Base-by-base conservation (phyloP, 2,888 invertebrate genomes). In the Adelphocoris suturalis region DNA sequence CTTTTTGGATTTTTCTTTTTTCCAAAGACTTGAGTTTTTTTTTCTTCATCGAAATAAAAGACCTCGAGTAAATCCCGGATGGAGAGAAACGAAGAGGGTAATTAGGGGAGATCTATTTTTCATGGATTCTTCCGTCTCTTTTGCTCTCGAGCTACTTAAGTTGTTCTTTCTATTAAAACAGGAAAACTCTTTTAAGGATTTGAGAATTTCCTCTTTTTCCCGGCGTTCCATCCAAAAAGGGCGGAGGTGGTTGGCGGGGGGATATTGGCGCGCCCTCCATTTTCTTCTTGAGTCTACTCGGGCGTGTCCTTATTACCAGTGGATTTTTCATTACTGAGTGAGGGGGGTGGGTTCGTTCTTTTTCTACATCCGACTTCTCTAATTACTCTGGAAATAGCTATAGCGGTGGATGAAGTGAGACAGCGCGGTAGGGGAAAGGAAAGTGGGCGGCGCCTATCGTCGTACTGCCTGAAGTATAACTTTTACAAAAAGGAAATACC, bases 81-180 rank as follows among this genome's bases (percentile, higher is more conserved):
- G 68, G 19, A 68, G 68, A 19, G 23, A 68, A 68, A 68, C 68
- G 68, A 68, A 68, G 68, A 68, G 37, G 78, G 88, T 76, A 88
- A 88, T 88, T 88, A 88, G 88, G 78, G 55, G 78, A 88, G 88
- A 76, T 88, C 88, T 88, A 88, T 88, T 88, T 88, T 88, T 88
- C 88, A 88, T 88, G 88, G 88, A 80, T 88, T 52, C 80, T 27
- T 12, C 68, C 68, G 68, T 68, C 68, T 68, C 68, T 88, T 88
- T 76, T 52, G 68, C 76, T 88, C 61, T 52, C 13, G 85, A 85
- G 85, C 85, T 85, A 85, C 85, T 85, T 85, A 85, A 85, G 85
- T 61, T 85, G 85, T 57, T 85, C 85, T 85, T 85, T 85, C 85
- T 85, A 85, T 85, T 85, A 85, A 85, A 85, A 85, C 85, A 61